phyloP scores from a whole-genome alignment of 2,888 invertebrate genomes.

The Drosophila buzzatii region DNA sequence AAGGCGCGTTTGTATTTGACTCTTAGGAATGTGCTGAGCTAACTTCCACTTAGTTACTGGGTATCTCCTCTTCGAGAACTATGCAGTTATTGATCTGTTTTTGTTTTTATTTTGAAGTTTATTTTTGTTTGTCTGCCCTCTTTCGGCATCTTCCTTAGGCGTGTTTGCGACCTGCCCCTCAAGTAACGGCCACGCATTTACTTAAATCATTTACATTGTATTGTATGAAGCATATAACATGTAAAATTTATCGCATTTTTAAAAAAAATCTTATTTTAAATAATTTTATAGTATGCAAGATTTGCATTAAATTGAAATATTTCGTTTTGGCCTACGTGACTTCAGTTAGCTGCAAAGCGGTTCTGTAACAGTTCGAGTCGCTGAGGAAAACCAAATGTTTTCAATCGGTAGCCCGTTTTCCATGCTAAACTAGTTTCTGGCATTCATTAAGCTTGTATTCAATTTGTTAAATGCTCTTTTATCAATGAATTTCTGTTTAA shows the following conservation, averaged over 20 bases:
- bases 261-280: slow-evolving; percentile 8
- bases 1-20: background rate
- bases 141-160: slow-evolving; percentile 6
- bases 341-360: slow-evolving; percentile 39
- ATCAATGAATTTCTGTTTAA: slow-evolving; percentile 23
- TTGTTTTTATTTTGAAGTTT: slow-evolving; percentile 14
- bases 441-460: slow-evolving; percentile 16
- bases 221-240: slow-evolving; percentile 39
- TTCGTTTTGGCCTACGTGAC: slow-evolving; percentile 68
- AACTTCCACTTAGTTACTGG: background rate
- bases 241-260: slow-evolving; percentile 40
- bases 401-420: slow-evolving; percentile 45
- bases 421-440: slow-evolving; percentile 45
- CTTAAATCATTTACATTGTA: slow-evolving; percentile 27
- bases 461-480: slow-evolving; percentile 20
- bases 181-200: slow-evolving; percentile 26
- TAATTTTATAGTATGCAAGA: slow-evolving; percentile 25
- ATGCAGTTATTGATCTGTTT: background rate
- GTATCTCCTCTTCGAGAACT: slow-evolving; percentile 6
- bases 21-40: too few species aligned
- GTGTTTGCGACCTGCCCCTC: slow-evolving; percentile 20
- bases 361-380: slow-evolving; percentile 40
- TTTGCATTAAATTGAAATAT: slow-evolving; percentile 41
- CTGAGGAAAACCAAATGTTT: slow-evolving; percentile 34
- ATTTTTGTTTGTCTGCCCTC: slow-evolving; percentile 21